A percentile compares a stretch with the other conserved stretches of the same genome.
Conservation (phyloP, 1,140 invertebrate species). For the Oryctes rhinoceros region DNA sequence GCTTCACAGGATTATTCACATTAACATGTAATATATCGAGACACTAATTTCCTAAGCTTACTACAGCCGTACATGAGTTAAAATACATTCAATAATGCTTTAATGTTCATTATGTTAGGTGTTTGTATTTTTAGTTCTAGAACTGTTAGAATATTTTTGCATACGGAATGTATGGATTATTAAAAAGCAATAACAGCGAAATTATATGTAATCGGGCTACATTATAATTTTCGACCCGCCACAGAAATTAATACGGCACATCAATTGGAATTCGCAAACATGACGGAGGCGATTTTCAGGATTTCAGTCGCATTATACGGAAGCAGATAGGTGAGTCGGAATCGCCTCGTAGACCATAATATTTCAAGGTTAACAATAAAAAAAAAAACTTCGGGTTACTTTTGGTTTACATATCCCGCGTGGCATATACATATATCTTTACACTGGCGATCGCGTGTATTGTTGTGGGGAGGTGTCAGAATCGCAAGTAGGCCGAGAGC, state of each 20-base stretch:
- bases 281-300: neutral
- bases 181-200: slow-evolving; percentile 7
- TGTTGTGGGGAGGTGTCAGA: slow-evolving; percentile 33
- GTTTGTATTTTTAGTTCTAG: neutral
- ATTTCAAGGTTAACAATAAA: slow-evolving; percentile 25
- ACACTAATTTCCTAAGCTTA: neutral
- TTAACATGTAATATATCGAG: too few relatives aligned
- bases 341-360: neutral
- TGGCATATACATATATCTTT: slow-evolving; percentile 2
- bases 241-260: neutral
- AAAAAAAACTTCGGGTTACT: slow-evolving; percentile 10
- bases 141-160: slow-evolving; percentile 3
- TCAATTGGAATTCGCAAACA: neutral
- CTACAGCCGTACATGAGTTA: neutral
- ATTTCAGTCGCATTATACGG: neutral
- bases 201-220: slow-evolving; percentile 1
- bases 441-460: slow-evolving; percentile 16
- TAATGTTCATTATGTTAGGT: neutral
- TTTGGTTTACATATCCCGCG: slow-evolving; percentile 3
- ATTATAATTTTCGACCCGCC: slow-evolving; percentile 7
- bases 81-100: neutral
- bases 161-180: neutral
- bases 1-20: too few relatives aligned
- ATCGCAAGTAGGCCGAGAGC: slow-evolving; percentile 38
- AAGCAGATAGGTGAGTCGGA: neutral